Conservation (phyloP, 2,888 invertebrate species). For the Taenaris catops region DNA sequence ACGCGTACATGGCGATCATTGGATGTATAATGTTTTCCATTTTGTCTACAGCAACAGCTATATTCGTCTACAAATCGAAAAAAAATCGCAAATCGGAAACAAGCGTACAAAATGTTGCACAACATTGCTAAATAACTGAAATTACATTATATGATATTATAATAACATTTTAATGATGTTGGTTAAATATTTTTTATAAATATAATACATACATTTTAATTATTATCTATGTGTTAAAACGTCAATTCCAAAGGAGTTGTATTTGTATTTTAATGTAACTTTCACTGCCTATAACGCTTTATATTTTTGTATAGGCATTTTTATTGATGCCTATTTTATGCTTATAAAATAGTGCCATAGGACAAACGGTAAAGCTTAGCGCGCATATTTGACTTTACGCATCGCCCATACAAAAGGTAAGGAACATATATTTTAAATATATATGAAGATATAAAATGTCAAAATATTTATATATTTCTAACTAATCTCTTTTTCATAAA, state of each 20-base stretch:
- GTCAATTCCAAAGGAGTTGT: too few species aligned
- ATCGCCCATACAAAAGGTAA: too few species aligned
- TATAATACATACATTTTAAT: not conserved
- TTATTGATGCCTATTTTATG: conserved; percentile 49
- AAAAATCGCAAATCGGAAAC: conserved; percentile 13
- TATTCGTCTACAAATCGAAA: conserved; percentile 23
- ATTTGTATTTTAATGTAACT: conserved; percentile 24
- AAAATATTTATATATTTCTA: too few species aligned
- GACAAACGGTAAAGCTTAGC: not conserved
- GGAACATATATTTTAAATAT: too few species aligned
- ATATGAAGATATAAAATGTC: too few species aligned
- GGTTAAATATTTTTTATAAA: conserved; percentile 4
- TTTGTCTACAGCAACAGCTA: conserved; percentile 40
- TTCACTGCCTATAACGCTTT: conserved; percentile 61
- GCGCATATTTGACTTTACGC: conserved; percentile 3
- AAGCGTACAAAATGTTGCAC: conserved; percentile 13
- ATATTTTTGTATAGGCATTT: conserved; percentile 42
- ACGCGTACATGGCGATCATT: conserved; percentile 43
- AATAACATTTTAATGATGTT: not conserved
- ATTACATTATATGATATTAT: conserved; percentile 10
- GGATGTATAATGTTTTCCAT: conserved; percentile 43
- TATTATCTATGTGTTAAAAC: not conserved
- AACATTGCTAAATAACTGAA: conserved; percentile 19
- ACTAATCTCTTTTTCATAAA: too few species aligned
- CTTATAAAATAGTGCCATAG: conserved; percentile 74